Conservation (phyloP, 2,888 invertebrate genomes). For the Argyra leucocephala region DNA sequence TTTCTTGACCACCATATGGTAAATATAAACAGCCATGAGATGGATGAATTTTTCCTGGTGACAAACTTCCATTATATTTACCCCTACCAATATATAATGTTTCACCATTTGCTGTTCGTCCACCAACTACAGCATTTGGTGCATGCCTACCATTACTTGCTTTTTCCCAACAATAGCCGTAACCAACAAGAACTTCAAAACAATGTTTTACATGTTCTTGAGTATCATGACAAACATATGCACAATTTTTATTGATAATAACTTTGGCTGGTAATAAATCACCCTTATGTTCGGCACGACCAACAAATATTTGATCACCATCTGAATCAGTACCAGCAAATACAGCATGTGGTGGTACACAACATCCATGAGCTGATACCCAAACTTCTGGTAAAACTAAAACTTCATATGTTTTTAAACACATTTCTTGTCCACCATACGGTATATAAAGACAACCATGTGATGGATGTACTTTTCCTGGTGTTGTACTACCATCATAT, state of each 20-base stretch:
- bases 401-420: constrained; percentile 38
- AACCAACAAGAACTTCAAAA: constrained; percentile 49
- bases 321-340: constrained; percentile 40
- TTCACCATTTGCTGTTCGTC: constrained; percentile 48
- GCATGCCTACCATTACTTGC: constrained; percentile 45
- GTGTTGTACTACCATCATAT: constrained; percentile 49
- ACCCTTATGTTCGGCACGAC: constrained; percentile 48
- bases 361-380: constrained; percentile 36
- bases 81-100: constrained; percentile 50
- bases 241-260: constrained; percentile 49
- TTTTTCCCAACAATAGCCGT: constrained; percentile 49
- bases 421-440: constrained; percentile 40
- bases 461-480: constrained; percentile 52
- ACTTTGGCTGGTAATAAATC: constrained; percentile 56
- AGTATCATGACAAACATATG: constrained; percentile 50
- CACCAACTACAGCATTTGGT: constrained; percentile 45
- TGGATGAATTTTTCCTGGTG: constrained; percentile 52
- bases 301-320: constrained; percentile 40
- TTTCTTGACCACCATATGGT: constrained; percentile 41
- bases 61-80: constrained; percentile 48
- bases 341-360: constrained; percentile 40
- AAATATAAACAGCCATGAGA: constrained; percentile 49
- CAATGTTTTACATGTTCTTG: constrained; percentile 48
- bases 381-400: constrained; percentile 41
- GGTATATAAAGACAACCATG: constrained; percentile 48